phyloP scores from a whole-genome alignment of 2,888 invertebrate genomes.

The Candidula unifasciata region DNA sequence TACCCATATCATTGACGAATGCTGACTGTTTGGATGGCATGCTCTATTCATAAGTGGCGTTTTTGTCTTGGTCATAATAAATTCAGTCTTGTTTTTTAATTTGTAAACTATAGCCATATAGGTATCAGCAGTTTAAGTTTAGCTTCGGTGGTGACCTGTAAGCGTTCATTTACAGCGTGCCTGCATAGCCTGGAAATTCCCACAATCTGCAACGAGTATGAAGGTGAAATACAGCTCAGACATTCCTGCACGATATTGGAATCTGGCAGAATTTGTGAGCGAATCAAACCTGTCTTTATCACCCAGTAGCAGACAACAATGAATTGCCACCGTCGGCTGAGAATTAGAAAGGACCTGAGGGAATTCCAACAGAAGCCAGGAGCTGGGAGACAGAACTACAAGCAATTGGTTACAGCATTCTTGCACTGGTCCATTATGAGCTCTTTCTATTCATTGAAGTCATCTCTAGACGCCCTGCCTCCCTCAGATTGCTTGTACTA shows the following conservation, averaged over 20 bases:
- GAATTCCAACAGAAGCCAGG: slow-evolving; percentile 6
- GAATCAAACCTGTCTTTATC: slow-evolving; percentile 33
- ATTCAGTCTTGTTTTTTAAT: no score
- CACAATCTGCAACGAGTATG: neutral
- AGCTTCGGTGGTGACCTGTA: no score
- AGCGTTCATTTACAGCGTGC: no score
- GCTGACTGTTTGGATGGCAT: no score
- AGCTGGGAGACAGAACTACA: neutral
- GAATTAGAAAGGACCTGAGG: slow-evolving; percentile 7
- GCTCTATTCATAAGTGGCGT: no score
- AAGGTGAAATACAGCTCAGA: slow-evolving; percentile 34
- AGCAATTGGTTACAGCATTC: slow-evolving; percentile 26
- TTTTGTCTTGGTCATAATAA: no score
- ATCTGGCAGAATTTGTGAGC: slow-evolving; percentile 16
- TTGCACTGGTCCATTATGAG: neutral
- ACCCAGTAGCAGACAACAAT: slow-evolving; percentile 6
- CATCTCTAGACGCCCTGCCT: no score
- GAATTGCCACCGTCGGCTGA: slow-evolving; percentile 26
- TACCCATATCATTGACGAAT: no score
- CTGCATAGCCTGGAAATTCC: neutral
- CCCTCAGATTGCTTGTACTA: neutral
- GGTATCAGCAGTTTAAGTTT: no score
- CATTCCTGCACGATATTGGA: slow-evolving; percentile 5
- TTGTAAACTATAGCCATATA: no score
- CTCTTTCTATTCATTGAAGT: neutral